Percentiles rank a stretch among this genome's conserved stretches.
Conservation (phyloP, 2,113 vertebrate genomes). For the Oceanites oceanicus region DNA sequence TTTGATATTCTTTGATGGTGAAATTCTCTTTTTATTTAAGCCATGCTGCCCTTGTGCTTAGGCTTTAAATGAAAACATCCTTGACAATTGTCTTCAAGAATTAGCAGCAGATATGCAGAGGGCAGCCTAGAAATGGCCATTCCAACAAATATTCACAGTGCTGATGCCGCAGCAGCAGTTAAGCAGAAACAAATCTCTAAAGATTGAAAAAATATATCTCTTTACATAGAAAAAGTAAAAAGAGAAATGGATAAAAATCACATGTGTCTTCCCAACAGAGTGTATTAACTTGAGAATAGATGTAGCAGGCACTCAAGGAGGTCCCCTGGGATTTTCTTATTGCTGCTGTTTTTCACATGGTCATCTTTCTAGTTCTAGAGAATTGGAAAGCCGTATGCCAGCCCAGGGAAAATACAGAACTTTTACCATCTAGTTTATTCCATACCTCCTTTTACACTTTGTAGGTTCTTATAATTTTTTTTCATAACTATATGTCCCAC, state of each 20-base stretch:
- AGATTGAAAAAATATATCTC: not conserved
- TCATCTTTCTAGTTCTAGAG: not conserved
- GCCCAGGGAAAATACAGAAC: not conserved
- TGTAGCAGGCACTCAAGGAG: not conserved
- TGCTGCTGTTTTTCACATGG: not conserved
- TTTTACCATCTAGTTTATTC: not conserved
- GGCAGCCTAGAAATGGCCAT: not conserved
- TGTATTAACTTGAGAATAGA: not conserved
- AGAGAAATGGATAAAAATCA: not conserved
- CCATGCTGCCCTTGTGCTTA: not conserved
- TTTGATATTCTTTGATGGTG: slow-evolving; percentile 30
- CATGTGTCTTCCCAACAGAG: not conserved
- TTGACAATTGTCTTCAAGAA: not conserved
- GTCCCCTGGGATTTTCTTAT: not conserved
- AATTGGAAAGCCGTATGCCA: not conserved
- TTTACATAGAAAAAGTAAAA: not conserved
- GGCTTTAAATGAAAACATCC: not conserved
- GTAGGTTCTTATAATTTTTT: not conserved
- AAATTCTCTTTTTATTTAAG: slow-evolving; percentile 30
- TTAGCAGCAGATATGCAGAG: not conserved
- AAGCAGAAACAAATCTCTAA: not conserved
- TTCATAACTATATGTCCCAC: not conserved
- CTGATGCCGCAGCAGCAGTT: not conserved
- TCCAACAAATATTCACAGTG: not conserved
- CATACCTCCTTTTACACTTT: not conserved